Conservation (phyloP, 2,113 vertebrate species). For the Redunca redunca region DNA sequence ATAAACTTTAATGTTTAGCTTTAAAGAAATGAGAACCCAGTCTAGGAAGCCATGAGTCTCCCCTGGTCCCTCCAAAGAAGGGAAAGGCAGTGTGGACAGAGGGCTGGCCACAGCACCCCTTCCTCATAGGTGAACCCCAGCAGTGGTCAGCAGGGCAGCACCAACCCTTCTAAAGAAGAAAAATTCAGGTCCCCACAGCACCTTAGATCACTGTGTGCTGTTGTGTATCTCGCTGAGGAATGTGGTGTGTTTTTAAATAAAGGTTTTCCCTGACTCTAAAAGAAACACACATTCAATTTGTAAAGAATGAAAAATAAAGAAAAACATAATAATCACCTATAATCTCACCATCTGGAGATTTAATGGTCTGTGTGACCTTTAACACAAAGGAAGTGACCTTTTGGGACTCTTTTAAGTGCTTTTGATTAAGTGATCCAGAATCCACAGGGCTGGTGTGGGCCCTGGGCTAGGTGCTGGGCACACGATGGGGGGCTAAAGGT, state of each 20-base stretch:
- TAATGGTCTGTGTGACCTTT: not conserved
- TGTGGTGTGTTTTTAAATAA: not conserved
- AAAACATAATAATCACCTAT: not conserved
- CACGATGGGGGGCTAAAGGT: too few species aligned
- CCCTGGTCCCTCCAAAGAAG: not conserved
- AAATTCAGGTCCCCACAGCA: not conserved
- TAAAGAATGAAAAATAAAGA: not conserved
- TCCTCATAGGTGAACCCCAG: not conserved
- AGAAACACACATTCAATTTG: not conserved
- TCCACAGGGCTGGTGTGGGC: not conserved
- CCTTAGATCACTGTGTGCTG: not conserved
- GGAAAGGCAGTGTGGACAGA: not conserved
- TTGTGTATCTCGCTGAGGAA: not conserved
- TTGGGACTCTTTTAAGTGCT: not conserved
- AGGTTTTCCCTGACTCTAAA: not conserved
- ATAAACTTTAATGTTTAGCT: not conserved
- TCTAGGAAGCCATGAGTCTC: not conserved
- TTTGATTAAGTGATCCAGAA: not conserved
- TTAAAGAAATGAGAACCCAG: not conserved
- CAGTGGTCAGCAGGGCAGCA: not conserved
- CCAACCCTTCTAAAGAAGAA: not conserved
- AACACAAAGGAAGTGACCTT: not conserved
- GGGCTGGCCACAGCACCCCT: not conserved
- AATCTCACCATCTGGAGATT: not conserved
- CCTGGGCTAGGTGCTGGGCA: not conserved